Conservation (phyloP, 2,888 invertebrate genomes). For the Caenorhabditis uteleia region DNA sequence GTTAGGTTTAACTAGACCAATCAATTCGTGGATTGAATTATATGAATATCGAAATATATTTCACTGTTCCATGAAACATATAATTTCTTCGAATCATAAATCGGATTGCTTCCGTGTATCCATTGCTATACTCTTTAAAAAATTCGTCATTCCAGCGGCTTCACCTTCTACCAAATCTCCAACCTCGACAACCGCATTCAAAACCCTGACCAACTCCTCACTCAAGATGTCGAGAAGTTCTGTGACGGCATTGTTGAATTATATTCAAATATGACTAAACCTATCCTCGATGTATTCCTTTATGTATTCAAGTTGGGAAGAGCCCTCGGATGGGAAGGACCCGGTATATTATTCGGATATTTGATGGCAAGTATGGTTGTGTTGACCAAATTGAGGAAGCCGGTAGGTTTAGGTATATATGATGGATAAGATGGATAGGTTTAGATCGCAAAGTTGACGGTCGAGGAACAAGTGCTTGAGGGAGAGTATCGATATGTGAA, state of each 20-base stretch:
- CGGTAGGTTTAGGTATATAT: conserved; percentile 42
- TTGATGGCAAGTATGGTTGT: conserved; percentile 84
- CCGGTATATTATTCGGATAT: conserved; percentile 85
- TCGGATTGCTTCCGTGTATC: too few relatives aligned
- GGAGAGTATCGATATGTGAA: conserved; percentile 97
- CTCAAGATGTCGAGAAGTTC: conserved; percentile 96
- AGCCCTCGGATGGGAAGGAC: conserved; percentile 85
- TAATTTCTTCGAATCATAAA: too few relatives aligned
- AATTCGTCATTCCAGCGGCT: conserved; percentile 50
- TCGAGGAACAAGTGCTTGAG: conserved; percentile 91
- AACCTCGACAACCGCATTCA: conserved; percentile 91
- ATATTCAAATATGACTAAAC: conserved; percentile 95
- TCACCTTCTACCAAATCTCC: conserved; percentile 85
- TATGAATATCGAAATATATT: too few relatives aligned
- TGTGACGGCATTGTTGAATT: conserved; percentile 92
- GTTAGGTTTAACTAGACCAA: too few relatives aligned
- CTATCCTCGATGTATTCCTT: conserved; percentile 89
- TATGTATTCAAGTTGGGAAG: conserved; percentile 88
- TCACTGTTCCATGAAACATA: too few relatives aligned
- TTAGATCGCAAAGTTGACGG: conserved; percentile 80
- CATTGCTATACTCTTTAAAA: neutral
- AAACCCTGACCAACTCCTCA: conserved; percentile 93
- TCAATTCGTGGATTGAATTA: too few relatives aligned
- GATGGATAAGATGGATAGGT: neutral
- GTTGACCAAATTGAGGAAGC: conserved; percentile 75